These are phyloP conservation scores for Actenoides lindsayi DNA, from an alignment of 2,113 vertebrate species.

Conservation along the genomic window DNA sequence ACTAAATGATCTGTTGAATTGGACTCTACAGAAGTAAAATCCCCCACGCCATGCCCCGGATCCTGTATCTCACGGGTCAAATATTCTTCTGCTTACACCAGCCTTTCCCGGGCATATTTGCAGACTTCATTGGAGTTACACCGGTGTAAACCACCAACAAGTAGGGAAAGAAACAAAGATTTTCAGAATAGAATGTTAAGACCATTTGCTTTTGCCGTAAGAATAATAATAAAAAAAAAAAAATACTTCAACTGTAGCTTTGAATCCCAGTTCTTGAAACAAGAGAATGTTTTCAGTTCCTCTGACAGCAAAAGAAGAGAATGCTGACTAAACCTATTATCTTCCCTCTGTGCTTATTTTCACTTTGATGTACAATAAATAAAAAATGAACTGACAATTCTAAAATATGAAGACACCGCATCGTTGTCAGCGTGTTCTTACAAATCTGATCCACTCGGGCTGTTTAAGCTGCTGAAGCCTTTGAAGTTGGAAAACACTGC, in stretches of 20 bases:
- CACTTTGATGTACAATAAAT: constrained; percentile 73
- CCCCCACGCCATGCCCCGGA: background rate
- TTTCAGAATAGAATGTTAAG: background rate
- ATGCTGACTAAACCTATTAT: constrained; percentile 47
- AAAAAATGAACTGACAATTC: constrained; percentile 64
- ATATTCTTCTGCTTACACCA: background rate
- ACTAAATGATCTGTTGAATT: background rate
- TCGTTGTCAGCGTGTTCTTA: constrained; percentile 54
- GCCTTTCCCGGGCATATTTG: background rate
- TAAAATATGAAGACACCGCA: constrained; percentile 69
- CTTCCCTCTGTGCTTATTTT: constrained; percentile 47
- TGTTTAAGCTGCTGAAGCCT: constrained; percentile 56
- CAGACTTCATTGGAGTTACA: background rate
- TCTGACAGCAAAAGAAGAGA: constrained; percentile 21
- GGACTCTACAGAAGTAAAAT: background rate
- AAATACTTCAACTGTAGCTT: background rate
- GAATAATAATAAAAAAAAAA: background rate
- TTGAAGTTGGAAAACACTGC: constrained; percentile 74
- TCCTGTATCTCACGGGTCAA: background rate
- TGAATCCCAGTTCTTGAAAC: background rate
- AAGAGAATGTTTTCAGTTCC: background rate
- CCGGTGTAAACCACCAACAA: background rate
- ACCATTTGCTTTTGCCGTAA: background rate
- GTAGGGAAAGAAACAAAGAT: background rate
- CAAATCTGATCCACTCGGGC: constrained; percentile 59